A percentile compares a stretch with the other conserved stretches of the same genome.
phyloP scores from a whole-genome alignment of 64 coral and sea anemone species.

The Orbicella faveolata region DNA sequence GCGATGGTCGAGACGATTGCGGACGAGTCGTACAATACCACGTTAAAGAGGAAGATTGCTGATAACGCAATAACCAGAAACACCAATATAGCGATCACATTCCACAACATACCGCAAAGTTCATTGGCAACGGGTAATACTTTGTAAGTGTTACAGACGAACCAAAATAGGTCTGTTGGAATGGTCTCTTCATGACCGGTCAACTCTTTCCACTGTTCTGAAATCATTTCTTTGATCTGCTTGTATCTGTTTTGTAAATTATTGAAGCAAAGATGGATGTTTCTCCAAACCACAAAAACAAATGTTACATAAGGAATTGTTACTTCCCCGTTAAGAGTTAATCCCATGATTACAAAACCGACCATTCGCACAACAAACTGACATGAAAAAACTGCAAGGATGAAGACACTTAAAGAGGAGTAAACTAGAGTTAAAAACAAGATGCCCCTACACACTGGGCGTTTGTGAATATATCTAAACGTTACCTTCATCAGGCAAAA shows the following conservation, averaged over 20 bases:
- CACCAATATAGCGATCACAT: conserved; percentile 10
- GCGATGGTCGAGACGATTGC: conserved; percentile 27
- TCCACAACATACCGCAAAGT: conserved; percentile 5
- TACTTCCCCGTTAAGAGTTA: conserved; percentile 49
- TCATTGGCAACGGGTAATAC: conserved; percentile 28
- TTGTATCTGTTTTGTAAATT: conserved; percentile 65
- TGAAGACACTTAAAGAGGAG: neutral
- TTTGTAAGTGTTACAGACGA: neutral
- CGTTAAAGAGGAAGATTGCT: conserved; percentile 49
- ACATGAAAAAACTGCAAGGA: conserved; percentile 32
- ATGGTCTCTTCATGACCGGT: neutral
- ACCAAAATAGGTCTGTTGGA: conserved; percentile 31
- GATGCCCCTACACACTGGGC: neutral
- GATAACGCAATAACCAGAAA: conserved; percentile 32
- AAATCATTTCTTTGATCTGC: conserved; percentile 34
- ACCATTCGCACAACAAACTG: conserved; percentile 46
- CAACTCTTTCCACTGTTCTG: conserved; percentile 13
- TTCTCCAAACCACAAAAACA: conserved; percentile 35
- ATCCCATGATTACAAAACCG: conserved; percentile 46
- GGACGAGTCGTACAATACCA: conserved; percentile 1
- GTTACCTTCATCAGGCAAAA: neutral
- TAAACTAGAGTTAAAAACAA: conserved; percentile 2
- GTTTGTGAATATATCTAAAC: neutral
- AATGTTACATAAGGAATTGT: conserved; percentile 39
- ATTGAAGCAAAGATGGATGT: conserved; percentile 24